A percentile compares a stretch with the other conserved stretches of the same genome.
Evolutionary conservation across 1,140 invertebrate genomes (phyloP).

Genomic region (Melitaea cinxia): DNA sequence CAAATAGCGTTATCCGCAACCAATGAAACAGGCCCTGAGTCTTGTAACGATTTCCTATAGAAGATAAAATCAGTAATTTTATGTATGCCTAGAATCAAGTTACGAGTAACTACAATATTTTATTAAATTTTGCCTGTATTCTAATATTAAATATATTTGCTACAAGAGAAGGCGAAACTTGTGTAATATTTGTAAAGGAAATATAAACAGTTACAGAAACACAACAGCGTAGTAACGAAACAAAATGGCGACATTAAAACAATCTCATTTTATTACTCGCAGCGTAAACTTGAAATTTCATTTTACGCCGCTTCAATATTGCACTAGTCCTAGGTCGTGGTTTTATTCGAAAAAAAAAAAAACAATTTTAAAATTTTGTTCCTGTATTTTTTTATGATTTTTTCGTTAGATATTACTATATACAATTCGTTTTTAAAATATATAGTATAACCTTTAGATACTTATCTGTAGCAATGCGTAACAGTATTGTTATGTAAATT

Average conservation of each 20-base stretch:
- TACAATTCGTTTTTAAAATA: no score
- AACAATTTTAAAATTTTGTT: not conserved
- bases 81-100: no score
- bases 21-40: no score
- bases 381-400: not conserved
- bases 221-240: constrained; percentile 14
- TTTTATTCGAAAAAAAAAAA: constrained; percentile 3
- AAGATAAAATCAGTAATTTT: no score
- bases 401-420: not conserved
- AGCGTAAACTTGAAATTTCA: constrained; percentile 34
- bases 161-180: constrained; percentile 16
- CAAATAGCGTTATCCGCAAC: no score
- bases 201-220: constrained; percentile 31
- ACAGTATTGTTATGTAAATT: no score
- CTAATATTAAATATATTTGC: not conserved
- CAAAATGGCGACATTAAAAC: constrained; percentile 36
- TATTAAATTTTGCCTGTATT: no score
- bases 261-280: constrained; percentile 42
- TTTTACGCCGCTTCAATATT: constrained; percentile 36
- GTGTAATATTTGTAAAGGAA: constrained; percentile 20
- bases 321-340: constrained; percentile 17
- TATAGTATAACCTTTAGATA: no score
- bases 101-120: no score
- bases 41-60: no score
- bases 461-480: no score